Evolutionary conservation across 2,113 vertebrate species (phyloP).

Genomic region (Syngnathus floridae): DNA sequence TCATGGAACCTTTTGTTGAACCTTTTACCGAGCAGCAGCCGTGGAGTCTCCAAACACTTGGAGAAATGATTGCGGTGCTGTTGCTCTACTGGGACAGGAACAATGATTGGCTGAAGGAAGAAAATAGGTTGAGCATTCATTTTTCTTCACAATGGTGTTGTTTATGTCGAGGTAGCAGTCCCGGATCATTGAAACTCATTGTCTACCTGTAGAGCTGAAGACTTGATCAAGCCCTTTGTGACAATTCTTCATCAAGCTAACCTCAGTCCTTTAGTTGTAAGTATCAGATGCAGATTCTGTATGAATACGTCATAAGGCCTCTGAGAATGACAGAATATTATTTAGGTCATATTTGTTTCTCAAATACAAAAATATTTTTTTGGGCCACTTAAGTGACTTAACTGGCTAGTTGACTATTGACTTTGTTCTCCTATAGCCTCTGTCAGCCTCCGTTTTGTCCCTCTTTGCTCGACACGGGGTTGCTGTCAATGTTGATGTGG

Average conservation of each 20-base stretch:
- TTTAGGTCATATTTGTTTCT: neutral
- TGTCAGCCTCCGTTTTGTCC: conserved; percentile 62
- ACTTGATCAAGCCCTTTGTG: conserved; percentile 54
- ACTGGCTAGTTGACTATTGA: neutral
- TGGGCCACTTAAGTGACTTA: neutral
- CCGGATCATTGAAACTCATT: neutral
- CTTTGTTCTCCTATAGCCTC: conserved; percentile 46
- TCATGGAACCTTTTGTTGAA: neutral
- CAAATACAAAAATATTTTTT: too few species aligned
- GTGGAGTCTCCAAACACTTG: conserved; percentile 46
- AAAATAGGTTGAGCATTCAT: conserved; percentile 47
- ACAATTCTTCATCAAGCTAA: conserved; percentile 52
- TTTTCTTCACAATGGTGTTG: neutral
- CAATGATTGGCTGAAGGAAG: conserved; percentile 45
- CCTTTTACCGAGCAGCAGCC: conserved; percentile 36
- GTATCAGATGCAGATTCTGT: conserved; percentile 13
- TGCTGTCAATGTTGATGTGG: conserved; percentile 41
- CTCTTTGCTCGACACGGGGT: conserved; percentile 48
- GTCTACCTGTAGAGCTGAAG: conserved; percentile 47
- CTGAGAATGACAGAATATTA: too few species aligned
- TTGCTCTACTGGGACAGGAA: conserved; percentile 57
- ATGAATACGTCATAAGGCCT: neutral
- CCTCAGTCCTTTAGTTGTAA: conserved; percentile 57
- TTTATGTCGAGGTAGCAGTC: neutral
- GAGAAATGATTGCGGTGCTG: conserved; percentile 55